Base-by-base conservation (phyloP, 2,113 vertebrate genomes). In the Hippocampus comes region DNA sequence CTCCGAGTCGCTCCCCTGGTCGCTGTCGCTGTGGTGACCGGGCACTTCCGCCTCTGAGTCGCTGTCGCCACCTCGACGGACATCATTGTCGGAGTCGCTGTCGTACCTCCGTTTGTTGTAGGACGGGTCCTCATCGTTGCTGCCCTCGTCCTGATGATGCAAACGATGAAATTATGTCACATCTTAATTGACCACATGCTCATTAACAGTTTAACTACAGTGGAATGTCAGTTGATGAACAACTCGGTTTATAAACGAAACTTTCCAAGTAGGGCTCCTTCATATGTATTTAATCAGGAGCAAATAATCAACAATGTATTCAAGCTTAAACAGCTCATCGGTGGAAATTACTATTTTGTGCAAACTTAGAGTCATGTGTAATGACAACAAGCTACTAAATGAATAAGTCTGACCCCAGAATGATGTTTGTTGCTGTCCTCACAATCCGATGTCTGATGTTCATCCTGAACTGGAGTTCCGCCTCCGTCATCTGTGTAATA, bases 401-500 rank as follows among this genome's bases (percentile, higher is more conserved):
- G 9, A 49, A 17, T 49, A 11, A 18, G 10, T 41, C 82, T 72
- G 89, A 98, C 96, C 94, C 98, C 96, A 49, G 95, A 96, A 2
- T 88, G 94, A 12, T 53, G 94, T 0, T 86, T 89, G 84, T 91
- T 82, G 21, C 94, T 95, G 76, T 96, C 94, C 81, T 98, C 96
- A 41, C 81, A 91, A 9, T 96, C 96, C 34, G 97, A 98, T 63
- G 85, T 94, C 8, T 92, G 94, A 72, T 95, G 94, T 74, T 99
- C 97, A 10, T 99, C 97, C 85, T 95, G 96, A 30, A 99, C 97
- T 5, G 97, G 97, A 67, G 97, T 99, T 57, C 94, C 95, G 66
- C 97, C 96, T 67, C 97, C 97, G 67, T 99, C 97, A 87, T 99
- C 97, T 99, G 48, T 7, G 60, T 9, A 59, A 46, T 21, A 77